Percentiles rank a stretch among this genome's conserved stretches.
Conservation (phyloP, 2,797 vertebrate species). For the Hirundo rustica region DNA sequence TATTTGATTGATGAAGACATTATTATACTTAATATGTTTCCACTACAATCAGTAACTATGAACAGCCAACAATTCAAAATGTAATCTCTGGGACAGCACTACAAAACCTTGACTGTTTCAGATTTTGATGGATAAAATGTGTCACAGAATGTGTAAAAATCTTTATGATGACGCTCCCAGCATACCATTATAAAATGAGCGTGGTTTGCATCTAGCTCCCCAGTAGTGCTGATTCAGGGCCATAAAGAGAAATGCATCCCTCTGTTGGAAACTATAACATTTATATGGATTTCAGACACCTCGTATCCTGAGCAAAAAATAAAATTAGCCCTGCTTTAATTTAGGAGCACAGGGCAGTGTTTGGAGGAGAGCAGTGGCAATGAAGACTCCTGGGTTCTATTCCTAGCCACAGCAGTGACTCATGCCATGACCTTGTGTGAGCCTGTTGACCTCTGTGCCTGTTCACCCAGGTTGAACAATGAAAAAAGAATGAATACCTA, state of each 20-base stretch:
- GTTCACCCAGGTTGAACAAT: neutral
- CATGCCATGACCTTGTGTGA: slow-evolving; percentile 4
- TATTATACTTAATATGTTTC: slow-evolving; percentile 18
- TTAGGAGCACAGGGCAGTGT: neutral
- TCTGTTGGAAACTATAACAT: neutral
- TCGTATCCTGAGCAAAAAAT: neutral
- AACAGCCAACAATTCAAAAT: slow-evolving; percentile 3
- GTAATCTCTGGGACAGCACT: neutral
- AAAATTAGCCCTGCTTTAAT: neutral
- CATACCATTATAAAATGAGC: neutral
- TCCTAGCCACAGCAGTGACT: slow-evolving; percentile 12
- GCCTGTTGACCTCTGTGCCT: slow-evolving; percentile 37
- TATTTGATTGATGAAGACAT: slow-evolving; percentile 26
- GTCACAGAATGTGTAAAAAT: slow-evolving; percentile 5
- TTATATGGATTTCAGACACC: slow-evolving; percentile 30
- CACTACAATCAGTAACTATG: neutral
- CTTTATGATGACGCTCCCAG: neutral
- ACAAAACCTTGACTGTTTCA: slow-evolving; percentile 2
- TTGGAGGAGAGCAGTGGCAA: neutral
- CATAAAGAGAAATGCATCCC: slow-evolving; percentile 10
- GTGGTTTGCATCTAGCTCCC: neutral
- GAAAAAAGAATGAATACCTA: neutral
- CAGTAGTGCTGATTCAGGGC: slow-evolving; percentile 15
- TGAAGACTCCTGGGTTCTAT: slow-evolving; percentile 43
- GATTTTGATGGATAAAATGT: slow-evolving; percentile 35